These are phyloP conservation scores for Polyploca ridens DNA, from an alignment of 2,888 invertebrate genomes.

Conservation along the genomic window DNA sequence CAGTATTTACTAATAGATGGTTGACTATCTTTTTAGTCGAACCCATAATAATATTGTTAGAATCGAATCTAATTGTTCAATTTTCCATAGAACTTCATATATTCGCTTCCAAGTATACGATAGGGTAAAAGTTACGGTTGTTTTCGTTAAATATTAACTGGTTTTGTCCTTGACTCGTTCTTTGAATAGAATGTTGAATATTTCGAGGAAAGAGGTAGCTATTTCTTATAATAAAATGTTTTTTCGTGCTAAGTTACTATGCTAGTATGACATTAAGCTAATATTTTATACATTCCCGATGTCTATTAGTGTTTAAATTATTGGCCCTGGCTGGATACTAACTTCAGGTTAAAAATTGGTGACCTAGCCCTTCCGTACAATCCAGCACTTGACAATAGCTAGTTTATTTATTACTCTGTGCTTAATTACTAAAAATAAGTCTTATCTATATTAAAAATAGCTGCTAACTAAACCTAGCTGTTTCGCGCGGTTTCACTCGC, in stretches of 20 bases:
- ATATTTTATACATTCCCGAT: too few relatives aligned
- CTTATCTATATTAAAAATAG: too few relatives aligned
- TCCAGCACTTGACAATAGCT: too few relatives aligned
- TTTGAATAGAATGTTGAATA: not conserved
- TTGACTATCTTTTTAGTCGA: not conserved
- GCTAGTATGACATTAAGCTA: too few relatives aligned
- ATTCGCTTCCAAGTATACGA: conserved; percentile 1
- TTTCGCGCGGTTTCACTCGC: too few relatives aligned
- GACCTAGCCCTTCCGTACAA: too few relatives aligned
- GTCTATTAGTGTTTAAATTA: too few relatives aligned
- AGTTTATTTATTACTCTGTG: too few relatives aligned
- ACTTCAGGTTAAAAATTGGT: too few relatives aligned
- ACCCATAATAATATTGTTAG: conserved; percentile 6
- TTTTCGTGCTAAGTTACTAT: not conserved
- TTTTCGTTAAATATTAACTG: not conserved
- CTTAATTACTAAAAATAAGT: too few relatives aligned
- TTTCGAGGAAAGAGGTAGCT: not conserved
- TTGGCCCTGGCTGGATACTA: too few relatives aligned
- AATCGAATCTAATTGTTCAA: conserved; percentile 8
- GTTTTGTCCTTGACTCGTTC: conserved; percentile 1
- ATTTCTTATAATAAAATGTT: not conserved
- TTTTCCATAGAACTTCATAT: conserved; percentile 1
- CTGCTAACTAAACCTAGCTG: too few relatives aligned
- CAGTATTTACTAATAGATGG: not conserved
- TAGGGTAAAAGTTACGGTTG: not conserved